phyloP scores from a whole-genome alignment of 2,797 vertebrate species.

The Bufotes viridis region DNA sequence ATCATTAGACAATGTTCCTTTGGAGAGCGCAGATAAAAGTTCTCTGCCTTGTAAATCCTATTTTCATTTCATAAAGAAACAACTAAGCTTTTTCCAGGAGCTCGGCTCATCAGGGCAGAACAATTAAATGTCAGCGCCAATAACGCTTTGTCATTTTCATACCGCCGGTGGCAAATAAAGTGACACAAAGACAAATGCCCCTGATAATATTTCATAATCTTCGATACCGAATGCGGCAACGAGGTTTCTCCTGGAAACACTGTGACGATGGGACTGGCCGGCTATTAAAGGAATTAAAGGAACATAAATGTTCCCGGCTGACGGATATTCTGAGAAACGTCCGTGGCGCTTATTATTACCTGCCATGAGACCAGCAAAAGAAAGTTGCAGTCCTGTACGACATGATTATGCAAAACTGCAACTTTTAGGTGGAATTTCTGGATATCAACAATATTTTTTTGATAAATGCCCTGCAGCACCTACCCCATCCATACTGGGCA shows the following conservation, averaged over 20 bases:
- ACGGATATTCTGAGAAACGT: neutral
- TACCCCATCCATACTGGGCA: no score
- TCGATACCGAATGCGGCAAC: neutral
- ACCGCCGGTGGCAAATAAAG: constrained; percentile 17
- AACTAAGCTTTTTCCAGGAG: constrained; percentile 36
- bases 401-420: neutral
- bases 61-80: constrained; percentile 51
- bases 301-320: neutral
- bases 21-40: constrained; percentile 20
- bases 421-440: no score
- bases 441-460: no score
- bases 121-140: constrained; percentile 42
- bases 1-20: constrained; percentile 22
- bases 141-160: constrained; percentile 27
- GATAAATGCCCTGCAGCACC: no score
- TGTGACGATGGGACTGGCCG: neutral
- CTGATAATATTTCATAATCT: constrained; percentile 41
- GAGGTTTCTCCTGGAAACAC: neutral
- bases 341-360: neutral
- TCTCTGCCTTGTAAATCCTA: constrained; percentile 25
- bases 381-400: neutral
- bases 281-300: neutral
- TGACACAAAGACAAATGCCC: constrained; percentile 48
- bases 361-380: neutral
- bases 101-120: constrained; percentile 9